These are phyloP conservation scores for Gymnoscopelus microlampas DNA, from an alignment of 2,797 vertebrate species.

Conservation along the genomic window DNA sequence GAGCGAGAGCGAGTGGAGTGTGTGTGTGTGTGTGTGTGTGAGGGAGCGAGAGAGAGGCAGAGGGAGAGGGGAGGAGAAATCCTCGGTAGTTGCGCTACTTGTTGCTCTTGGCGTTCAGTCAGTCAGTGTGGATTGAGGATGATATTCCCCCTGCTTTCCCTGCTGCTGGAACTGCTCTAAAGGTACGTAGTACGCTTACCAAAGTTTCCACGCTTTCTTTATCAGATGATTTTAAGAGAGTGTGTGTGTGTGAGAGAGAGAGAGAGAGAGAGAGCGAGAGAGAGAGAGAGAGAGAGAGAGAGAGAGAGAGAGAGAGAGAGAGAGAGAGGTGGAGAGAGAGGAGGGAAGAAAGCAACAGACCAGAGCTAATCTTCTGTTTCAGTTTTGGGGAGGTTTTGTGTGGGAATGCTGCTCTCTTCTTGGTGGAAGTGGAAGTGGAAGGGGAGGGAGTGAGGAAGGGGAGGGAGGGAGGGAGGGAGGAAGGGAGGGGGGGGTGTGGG, in stretches of 20 bases:
- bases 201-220: slow-evolving; percentile 1
- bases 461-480: slow-evolving; percentile 39
- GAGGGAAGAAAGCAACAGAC: background rate
- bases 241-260: background rate
- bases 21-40: slow-evolving; percentile 27
- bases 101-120: slow-evolving; percentile 73
- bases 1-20: no score
- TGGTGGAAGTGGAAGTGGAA: slow-evolving; percentile 32
- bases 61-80: slow-evolving; percentile 64
- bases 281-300: no score
- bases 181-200: slow-evolving; percentile 74
- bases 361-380: background rate
- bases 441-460: slow-evolving; percentile 35
- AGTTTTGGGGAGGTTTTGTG: slow-evolving; percentile 28
- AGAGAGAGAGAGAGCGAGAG: no score
- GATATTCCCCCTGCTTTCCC: slow-evolving; percentile 67
- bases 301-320: no score
- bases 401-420: slow-evolving; percentile 41
- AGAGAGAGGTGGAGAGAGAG: no score
- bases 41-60: slow-evolving; percentile 55
- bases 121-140: slow-evolving; percentile 61
- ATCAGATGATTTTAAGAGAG: background rate
- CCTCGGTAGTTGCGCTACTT: slow-evolving; percentile 75
- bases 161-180: slow-evolving; percentile 55
- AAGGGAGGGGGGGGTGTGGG: slow-evolving; percentile 42